Percentiles rank a stretch among this genome's conserved stretches.
phyloP scores from a whole-genome alignment of 2,888 invertebrate genomes.

The Diaprepes abbreviatus region DNA sequence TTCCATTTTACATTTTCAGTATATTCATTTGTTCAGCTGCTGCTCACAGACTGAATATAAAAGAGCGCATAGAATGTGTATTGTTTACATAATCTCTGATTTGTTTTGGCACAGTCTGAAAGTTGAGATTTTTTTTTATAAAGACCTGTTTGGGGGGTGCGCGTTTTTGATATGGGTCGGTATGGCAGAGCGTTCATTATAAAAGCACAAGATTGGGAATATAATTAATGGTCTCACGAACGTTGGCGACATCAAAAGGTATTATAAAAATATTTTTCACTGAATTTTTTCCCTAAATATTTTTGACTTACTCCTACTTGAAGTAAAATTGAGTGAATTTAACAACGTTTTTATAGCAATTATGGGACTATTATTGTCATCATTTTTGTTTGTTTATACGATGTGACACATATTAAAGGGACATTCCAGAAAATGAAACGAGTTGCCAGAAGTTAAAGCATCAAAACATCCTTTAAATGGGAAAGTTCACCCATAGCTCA shows the following conservation, averaged over 20 bases:
- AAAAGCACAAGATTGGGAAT: background rate
- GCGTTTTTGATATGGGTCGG: slow-evolving; percentile 1
- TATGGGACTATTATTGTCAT: no score
- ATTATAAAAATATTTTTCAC: background rate
- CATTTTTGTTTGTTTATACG: no score
- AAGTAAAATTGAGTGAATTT: no score
- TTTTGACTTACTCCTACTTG: no score
- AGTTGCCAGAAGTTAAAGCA: no score
- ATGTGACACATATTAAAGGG: no score
- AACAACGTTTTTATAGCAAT: no score
- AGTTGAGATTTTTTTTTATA: background rate
- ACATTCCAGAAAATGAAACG: no score
- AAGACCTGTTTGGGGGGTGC: slow-evolving; percentile 3
- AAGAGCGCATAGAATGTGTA: slow-evolving; percentile 53
- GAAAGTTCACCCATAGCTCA: no score
- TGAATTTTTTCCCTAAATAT: no score
- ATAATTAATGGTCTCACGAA: background rate
- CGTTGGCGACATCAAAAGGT: background rate
- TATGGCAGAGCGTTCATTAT: background rate
- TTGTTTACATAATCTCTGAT: slow-evolving; percentile 16
- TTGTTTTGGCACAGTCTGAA: background rate
- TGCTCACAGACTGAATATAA: slow-evolving; percentile 50
- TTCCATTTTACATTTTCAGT: slow-evolving; percentile 64
- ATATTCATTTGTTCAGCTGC: slow-evolving; percentile 65
- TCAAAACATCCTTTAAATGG: no score